Base-by-base conservation (phyloP, 2,888 invertebrate genomes). In the Melieria picta region DNA sequence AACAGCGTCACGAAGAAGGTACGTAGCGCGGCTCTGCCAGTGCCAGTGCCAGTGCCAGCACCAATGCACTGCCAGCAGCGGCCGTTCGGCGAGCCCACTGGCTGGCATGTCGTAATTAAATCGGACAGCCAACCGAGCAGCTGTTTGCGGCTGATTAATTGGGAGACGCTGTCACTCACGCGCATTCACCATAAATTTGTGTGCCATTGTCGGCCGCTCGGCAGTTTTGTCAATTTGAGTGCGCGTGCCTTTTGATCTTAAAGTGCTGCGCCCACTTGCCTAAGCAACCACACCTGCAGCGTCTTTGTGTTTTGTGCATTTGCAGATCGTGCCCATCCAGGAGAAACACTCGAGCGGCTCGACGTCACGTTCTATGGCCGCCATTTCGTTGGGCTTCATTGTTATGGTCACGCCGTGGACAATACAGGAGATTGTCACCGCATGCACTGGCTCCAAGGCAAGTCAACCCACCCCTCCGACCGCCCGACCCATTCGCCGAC, bases 391-490 rank as follows among this genome's bases (percentile, higher is more conserved):
- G 82, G 94, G 94, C 72, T 96, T 95, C 88, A 95, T 95, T 83
- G 95, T 96, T 72, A 92, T 95, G 90, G 95, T 95, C 77, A 95
- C 95, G 73, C 95, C 95, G 58, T 95, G 95, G 90, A 95, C 95
- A 64, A 94, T 95, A 79, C 94, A 95, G 88, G 95, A 95, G 89
- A 94, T 95, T 75, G 95, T 95, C 56, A 94, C 94, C 52, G 95
- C 95, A 47, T 95, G 95, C 85, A 95, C 95, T 43, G 95, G 95
- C 72, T 92, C 94, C 79, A 93, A 93, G 89, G 92, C 90, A 88
- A 83, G 78, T 78, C 30, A 16, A 52, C 42, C 30, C 30, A 30
- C 3, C 30, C 30, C 30, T 30, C 30, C 16, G 16, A 16, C 16
- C 16, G 16, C 16, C 16, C 16, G 16, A 16, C 16, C 16, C 16